Conservation (phyloP, 2,888 invertebrate species). For the Drosophila rellima region DNA sequence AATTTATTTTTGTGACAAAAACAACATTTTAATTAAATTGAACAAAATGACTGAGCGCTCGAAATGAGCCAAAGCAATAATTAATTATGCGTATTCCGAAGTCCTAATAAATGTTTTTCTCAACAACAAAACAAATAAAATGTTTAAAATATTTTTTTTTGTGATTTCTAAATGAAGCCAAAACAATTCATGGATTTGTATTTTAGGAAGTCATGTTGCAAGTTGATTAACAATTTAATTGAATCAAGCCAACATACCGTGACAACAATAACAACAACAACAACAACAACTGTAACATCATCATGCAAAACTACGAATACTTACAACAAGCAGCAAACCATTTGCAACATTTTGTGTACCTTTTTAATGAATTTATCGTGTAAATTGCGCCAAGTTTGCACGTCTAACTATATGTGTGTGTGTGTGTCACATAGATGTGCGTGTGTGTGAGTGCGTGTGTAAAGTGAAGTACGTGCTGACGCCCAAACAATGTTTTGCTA, state of each 20-base stretch:
- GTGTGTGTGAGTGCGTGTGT: slow-evolving; percentile 21
- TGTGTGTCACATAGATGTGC: background rate
- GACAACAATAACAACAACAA: slow-evolving; percentile 14
- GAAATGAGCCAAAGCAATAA: slow-evolving; percentile 28
- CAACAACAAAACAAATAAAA: slow-evolving; percentile 1
- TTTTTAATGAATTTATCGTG: slow-evolving; percentile 81
- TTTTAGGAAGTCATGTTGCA: slow-evolving; percentile 37
- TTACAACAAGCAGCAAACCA: slow-evolving; percentile 26
- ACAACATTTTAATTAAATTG: slow-evolving; percentile 63
- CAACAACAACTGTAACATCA: slow-evolving; percentile 5
- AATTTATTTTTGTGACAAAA: slow-evolving; percentile 28
- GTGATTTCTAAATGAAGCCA: slow-evolving; percentile 14
- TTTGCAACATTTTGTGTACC: slow-evolving; percentile 73
- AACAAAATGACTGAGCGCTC: slow-evolving; percentile 8
- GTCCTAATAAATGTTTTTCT: slow-evolving; percentile 27
- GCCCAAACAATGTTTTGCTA: slow-evolving; percentile 73
- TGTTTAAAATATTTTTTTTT: slow-evolving; percentile 20
- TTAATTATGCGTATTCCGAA: slow-evolving; percentile 44
- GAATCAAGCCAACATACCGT: slow-evolving; percentile 61
- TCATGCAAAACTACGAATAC: slow-evolving; percentile 24
- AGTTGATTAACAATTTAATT: slow-evolving; percentile 70
- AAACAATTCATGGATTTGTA: slow-evolving; percentile 25
- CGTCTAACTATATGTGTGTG: slow-evolving; percentile 20
- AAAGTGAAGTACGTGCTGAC: slow-evolving; percentile 50
- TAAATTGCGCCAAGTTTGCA: slow-evolving; percentile 68